Percentiles rank a stretch among this genome's conserved stretches.
Conservation (phyloP, 2,113 vertebrate species). For the Lipotes vexillifer region DNA sequence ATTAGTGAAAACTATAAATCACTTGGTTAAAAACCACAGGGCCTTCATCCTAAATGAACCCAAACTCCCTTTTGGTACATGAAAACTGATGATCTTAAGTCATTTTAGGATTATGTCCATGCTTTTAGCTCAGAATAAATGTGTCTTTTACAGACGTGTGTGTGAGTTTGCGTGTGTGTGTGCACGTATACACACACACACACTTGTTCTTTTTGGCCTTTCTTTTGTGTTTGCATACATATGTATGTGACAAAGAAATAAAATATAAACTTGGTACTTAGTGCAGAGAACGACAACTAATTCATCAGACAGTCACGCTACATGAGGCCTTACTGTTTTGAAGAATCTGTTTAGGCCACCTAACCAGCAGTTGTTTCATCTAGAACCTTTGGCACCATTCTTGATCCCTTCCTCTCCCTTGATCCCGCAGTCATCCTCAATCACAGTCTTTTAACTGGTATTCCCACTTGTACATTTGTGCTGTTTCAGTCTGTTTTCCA, state of each 20-base stretch:
- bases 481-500: background rate
- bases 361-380: background rate
- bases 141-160: background rate
- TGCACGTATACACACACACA: background rate
- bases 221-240: background rate
- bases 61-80: background rate
- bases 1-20: background rate
- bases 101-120: background rate
- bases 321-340: background rate
- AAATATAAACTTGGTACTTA: background rate
- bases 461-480: background rate
- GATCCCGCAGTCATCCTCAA: background rate
- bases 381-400: background rate
- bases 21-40: background rate
- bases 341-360: background rate
- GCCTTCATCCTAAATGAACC: background rate
- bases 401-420: background rate
- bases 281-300: background rate
- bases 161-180: background rate
- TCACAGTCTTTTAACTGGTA: background rate
- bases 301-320: background rate
- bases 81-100: background rate
- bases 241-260: background rate
- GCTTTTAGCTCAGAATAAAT: background rate
- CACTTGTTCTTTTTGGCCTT: background rate